Percentiles rank a stretch among this genome's conserved stretches.
Evolutionary conservation across 2,888 invertebrate genomes (phyloP).

Genomic region (Geotrupes spiniger): DNA sequence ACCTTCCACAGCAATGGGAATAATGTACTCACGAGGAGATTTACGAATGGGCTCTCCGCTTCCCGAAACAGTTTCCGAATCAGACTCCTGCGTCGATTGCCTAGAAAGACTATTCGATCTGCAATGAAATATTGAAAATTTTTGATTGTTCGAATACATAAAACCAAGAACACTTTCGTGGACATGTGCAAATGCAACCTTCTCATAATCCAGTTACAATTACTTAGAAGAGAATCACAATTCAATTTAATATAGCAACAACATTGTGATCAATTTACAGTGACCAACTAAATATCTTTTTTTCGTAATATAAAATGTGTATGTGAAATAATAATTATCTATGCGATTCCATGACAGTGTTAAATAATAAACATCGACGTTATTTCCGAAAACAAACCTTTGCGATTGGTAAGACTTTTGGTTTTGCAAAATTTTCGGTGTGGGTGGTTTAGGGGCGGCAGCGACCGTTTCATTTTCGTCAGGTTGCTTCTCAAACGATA

Average conservation of each 20-base stretch:
- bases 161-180: no score
- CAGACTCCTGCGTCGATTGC: conserved; percentile 69
- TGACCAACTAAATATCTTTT: no score
- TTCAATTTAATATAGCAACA: no score
- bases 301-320: no score
- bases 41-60: conserved; percentile 77
- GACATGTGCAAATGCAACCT: no score
- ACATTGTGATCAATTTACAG: no score
- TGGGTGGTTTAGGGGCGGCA: conserved; percentile 49
- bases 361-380: no score
- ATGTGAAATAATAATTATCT: no score
- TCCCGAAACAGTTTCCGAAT: conserved; percentile 60
- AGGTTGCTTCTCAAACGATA: conserved; percentile 52
- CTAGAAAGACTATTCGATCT: conserved; percentile 53
- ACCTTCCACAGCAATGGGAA: conserved; percentile 90
- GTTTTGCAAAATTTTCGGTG: conserved; percentile 51
- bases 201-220: no score
- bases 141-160: no score
- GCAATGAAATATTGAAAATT: conserved; percentile 18
- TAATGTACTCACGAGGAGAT: conserved; percentile 86
- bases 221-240: no score
- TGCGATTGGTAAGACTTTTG: conserved; percentile 51
- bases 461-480: conserved; percentile 38
- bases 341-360: no score
- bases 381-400: conserved; percentile 34